Base-by-base conservation (phyloP, 2,797 vertebrate species). In the Enteromius anoplus region DNA sequence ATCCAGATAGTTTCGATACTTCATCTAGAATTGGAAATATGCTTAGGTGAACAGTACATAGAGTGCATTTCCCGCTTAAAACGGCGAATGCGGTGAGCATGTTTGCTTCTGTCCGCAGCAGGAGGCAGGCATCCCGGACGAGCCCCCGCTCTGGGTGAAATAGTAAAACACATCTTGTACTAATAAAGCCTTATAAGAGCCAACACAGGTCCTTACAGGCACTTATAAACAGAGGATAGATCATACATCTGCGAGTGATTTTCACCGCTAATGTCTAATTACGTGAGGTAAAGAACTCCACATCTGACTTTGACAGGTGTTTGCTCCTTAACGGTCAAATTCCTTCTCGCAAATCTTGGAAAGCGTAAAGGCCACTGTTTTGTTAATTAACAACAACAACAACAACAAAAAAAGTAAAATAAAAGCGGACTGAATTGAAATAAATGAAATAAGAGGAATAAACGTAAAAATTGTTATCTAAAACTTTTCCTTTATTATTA, bases 121-220 rank as follows among this genome's bases (percentile, higher is more conserved):
- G 80, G 71, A 66, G 71, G 45, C 9, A 29, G 45, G 51, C 21
- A 73, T 81, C 65, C 55, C 7, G 11, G n/a, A 37, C 40, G 34
- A 42, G 65, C 69, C 34, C n/a, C 58, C 40, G 26, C 76, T 81
- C 60, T 1, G 23, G 76, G 77, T 62, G 0, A 26, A 49, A 72
- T 77, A 55, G 66, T 14, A 49, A 65, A 76, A 68, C 84, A 81
- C 66, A 81, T 81, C 79, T 75, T 80, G 78, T 47, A 80, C 62
- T 85, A 81, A 76, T 77, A 69, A 77, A 53, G 72, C 21, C 65
- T 45, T 64, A 37, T 75, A 81, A 70, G 73, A 71, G n/a, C 75
- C 72, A 82, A 65, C 55, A 47, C 29, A 73, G 58, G 26, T 34
- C 42, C 58, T 64, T 66, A 75, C 71, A 58, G 72, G 11, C 23